Base-by-base conservation (phyloP, 2,888 invertebrate genomes). In the Rhyacophila evoluta region DNA sequence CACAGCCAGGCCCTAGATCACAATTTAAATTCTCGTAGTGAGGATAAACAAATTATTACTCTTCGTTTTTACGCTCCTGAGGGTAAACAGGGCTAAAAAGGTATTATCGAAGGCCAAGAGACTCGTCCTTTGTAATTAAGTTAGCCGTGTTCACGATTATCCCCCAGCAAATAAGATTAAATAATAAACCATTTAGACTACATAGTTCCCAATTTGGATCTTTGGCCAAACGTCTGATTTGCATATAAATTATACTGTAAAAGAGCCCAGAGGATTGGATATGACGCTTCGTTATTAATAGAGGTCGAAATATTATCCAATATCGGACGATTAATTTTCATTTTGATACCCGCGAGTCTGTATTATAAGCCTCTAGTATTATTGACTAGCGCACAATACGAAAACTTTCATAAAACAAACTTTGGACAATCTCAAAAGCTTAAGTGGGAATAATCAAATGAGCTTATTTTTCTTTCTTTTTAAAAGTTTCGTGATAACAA, bases 201-300 rank as follows among this genome's bases (percentile, higher is more conserved):
- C 69, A 69, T 69, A 33, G 69, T 33, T 69, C 33, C n/a, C 69
- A 33, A 69, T 28, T 28, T 29, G 19, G 69, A 69, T 39, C 36
- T 55, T 19, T 25, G 55, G 55, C 55, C 55, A 74, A 27, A 74
- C 27, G 55, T 37, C 67, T 67, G 74, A 77, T 77, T 77, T 77
- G 38, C 77, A 77, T 77, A 77, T 72, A 72, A 77, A 77, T 77
- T 77, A 67, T 72, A 69, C 38, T 55, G 55, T 27, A 74, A 72
- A 72, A 71, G 41, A 67, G 29, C 55, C 72, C 19, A 19, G 15
- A 15, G 37, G 55, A 72, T 67, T 67, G 33, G 67, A 55, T 29
- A 68, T 72, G 77, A 72, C 28, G 25, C 36, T 71, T 38, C 25
- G 12, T 72, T 76, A 68, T 72, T 72, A 77, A 77, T 77, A 28